A percentile compares a stretch with the other conserved stretches of the same genome.
phyloP scores from a whole-genome alignment of 2,113 vertebrate genomes.

The Ciconia stormi region DNA sequence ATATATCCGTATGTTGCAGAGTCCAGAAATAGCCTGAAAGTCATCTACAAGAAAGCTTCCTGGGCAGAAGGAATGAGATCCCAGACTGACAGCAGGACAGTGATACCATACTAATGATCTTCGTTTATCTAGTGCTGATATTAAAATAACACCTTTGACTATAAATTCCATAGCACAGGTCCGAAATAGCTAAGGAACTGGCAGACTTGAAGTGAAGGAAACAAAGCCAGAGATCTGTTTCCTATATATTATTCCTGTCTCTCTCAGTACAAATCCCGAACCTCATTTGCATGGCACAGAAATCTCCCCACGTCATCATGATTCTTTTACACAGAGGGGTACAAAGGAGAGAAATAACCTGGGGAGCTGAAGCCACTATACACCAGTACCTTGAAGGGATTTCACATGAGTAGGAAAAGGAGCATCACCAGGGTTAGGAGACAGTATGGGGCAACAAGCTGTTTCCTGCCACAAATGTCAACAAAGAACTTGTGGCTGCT shows the following conservation, averaged over 20 bases:
- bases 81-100: neutral
- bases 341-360: neutral
- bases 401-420: neutral
- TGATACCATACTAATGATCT: neutral
- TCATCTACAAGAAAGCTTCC: neutral
- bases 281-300: neutral
- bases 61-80: neutral
- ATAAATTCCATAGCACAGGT: neutral
- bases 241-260: neutral
- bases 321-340: neutral
- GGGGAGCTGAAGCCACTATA: neutral
- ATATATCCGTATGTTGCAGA: rapidly evolving
- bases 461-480: neutral
- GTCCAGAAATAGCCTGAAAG: neutral
- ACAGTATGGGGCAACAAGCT: neutral
- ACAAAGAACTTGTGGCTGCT: neutral
- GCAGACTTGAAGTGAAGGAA: neutral
- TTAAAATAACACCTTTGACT: neutral
- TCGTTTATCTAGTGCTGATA: neutral
- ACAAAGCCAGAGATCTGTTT: neutral
- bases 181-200: neutral
- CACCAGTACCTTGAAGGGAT: neutral
- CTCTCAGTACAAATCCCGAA: neutral
- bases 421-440: neutral
- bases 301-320: neutral